Conservation (phyloP, 2,888 invertebrate genomes). For the Drosophila tripunctata region DNA sequence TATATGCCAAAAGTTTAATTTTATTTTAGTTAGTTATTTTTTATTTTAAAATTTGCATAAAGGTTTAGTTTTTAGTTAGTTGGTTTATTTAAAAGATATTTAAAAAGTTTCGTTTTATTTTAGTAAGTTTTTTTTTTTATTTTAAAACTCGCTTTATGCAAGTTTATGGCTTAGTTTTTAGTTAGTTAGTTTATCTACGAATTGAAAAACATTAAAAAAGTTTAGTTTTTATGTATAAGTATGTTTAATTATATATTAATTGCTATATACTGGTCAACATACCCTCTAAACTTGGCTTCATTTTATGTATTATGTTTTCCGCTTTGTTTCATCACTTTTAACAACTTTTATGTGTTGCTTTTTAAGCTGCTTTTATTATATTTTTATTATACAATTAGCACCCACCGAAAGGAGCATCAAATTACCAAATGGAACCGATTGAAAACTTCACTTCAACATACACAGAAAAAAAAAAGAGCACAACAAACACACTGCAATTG, state of each 20-base stretch:
- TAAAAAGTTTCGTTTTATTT: no score
- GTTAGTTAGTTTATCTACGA: no score
- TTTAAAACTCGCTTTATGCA: no score
- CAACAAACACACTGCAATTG: no score
- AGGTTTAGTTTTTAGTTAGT: no score
- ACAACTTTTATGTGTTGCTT: slow-evolving; percentile 10
- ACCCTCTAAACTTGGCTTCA: slow-evolving; percentile 61
- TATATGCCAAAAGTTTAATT: no score
- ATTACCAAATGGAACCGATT: slow-evolving; percentile 44
- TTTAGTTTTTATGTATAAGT: background rate
- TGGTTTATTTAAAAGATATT: no score
- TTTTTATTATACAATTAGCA: slow-evolving; percentile 35
- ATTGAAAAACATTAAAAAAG: no score
- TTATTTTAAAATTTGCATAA: no score
- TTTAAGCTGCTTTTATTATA: slow-evolving; percentile 8
- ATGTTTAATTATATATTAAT: background rate
- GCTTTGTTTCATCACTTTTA: background rate
- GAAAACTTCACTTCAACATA: slow-evolving; percentile 42
- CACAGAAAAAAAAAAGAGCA: slow-evolving; percentile 1
- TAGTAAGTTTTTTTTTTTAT: no score
- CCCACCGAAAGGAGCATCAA: slow-evolving; percentile 53
- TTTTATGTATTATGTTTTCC: slow-evolving; percentile 19
- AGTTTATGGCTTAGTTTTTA: background rate
- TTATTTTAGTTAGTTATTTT: no score
- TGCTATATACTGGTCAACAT: slow-evolving; percentile 27